Conservation (phyloP, 2,797 vertebrate genomes). For the Cercopithecus neglectus region DNA sequence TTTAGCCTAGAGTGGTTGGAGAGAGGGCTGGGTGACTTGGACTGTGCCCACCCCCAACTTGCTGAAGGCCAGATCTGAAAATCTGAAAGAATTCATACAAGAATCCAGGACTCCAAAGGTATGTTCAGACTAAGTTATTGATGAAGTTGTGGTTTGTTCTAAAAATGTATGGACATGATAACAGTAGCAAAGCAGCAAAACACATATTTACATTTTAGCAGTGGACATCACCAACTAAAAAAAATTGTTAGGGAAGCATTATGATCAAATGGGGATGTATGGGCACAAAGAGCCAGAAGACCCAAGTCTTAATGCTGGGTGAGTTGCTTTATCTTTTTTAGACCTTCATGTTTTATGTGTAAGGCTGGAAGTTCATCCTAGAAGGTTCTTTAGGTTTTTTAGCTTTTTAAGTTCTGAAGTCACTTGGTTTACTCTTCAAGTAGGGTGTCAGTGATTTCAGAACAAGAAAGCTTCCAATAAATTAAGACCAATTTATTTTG, state of each 20-base stretch:
- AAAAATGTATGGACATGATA: neutral
- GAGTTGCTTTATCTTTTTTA: neutral
- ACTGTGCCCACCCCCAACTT: neutral
- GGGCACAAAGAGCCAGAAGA: neutral
- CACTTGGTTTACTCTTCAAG: neutral
- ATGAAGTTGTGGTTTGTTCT: constrained; percentile 32
- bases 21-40: neutral
- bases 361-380: neutral
- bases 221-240: neutral
- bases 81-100: neutral
- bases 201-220: neutral
- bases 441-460: neutral
- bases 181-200: neutral
- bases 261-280: neutral
- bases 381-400: neutral
- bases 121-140: constrained; percentile 58
- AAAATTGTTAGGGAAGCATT: neutral
- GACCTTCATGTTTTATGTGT: neutral
- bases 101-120: neutral
- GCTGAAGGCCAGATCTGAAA: neutral
- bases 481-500: neutral
- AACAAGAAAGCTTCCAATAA: neutral
- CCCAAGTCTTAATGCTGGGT: neutral
- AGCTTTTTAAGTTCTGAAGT: neutral
- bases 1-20: neutral